Conservation (phyloP, 2,888 invertebrate species). For the Drosophila phalerata region DNA sequence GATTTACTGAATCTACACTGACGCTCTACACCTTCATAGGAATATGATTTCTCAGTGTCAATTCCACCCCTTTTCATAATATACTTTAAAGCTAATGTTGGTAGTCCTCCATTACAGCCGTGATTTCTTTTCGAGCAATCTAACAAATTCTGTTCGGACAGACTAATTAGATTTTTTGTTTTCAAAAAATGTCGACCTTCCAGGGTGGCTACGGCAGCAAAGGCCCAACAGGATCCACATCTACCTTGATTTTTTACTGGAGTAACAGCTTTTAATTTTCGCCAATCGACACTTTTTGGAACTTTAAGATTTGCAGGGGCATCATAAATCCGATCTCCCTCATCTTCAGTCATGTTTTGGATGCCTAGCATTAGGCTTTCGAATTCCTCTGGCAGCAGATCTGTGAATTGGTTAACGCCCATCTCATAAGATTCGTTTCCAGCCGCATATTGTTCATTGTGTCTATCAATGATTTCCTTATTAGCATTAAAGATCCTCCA, state of each 20-base stretch:
- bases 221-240: slow-evolving; percentile 97
- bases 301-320: slow-evolving; percentile 87
- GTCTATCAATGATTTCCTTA: slow-evolving; percentile 92
- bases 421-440: slow-evolving; percentile 89
- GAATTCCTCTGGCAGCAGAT: slow-evolving; percentile 94
- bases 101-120: slow-evolving; percentile 92
- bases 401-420: slow-evolving; percentile 92
- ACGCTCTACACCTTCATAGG: slow-evolving; percentile 91
- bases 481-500: slow-evolving; percentile 96
- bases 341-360: slow-evolving; percentile 28
- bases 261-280: slow-evolving; percentile 93
- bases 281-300: slow-evolving; percentile 93
- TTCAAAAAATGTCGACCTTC: slow-evolving; percentile 95
- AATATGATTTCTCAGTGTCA: slow-evolving; percentile 94
- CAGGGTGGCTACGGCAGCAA: slow-evolving; percentile 94
- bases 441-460: slow-evolving; percentile 90
- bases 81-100: slow-evolving; percentile 93
- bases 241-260: slow-evolving; percentile 94
- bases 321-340: slow-evolving; percentile 65
- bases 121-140: slow-evolving; percentile 93
- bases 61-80: slow-evolving; percentile 93
- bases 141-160: slow-evolving; percentile 96
- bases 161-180: slow-evolving; percentile 90
- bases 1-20: slow-evolving; percentile 88
- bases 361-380: slow-evolving; percentile 82